Conservation (phyloP, 2,888 invertebrate species). For the Ophion ventricosus region DNA sequence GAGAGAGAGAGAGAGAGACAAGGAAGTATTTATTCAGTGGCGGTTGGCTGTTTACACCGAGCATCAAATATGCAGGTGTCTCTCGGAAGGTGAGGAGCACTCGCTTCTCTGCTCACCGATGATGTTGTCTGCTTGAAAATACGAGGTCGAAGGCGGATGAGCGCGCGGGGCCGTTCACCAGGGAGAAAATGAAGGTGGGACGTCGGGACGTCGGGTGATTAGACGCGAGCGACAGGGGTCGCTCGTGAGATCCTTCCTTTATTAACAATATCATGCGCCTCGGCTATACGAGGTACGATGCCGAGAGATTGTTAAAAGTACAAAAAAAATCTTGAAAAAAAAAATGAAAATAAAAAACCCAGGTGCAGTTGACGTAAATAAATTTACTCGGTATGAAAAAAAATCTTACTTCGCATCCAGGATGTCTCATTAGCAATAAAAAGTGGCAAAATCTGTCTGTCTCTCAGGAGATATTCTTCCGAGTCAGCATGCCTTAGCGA, state of each 20-base stretch:
- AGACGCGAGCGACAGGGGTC: constrained; percentile 78
- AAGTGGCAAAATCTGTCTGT: too few relatives aligned
- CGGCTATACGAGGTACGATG: constrained; percentile 31
- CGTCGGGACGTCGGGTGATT: constrained; percentile 77
- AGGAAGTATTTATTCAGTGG: constrained; percentile 78
- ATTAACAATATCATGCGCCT: constrained; percentile 78
- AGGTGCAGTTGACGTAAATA: constrained; percentile 24
- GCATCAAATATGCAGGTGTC: constrained; percentile 82
- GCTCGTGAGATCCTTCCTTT: constrained; percentile 77
- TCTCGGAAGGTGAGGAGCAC: constrained; percentile 69
- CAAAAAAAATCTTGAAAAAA: constrained; percentile 31
- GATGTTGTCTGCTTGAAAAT: constrained; percentile 62
- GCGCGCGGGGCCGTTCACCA: constrained; percentile 68
- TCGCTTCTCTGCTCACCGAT: constrained; percentile 29
- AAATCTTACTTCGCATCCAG: background rate
- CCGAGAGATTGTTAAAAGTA: constrained; percentile 12
- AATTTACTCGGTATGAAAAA: background rate
- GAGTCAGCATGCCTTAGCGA: background rate
- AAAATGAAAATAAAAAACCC: constrained; percentile 15
- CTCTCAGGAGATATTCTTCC: too few relatives aligned
- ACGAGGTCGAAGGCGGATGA: constrained; percentile 62
- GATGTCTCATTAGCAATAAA: background rate
- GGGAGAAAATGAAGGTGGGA: constrained; percentile 66
- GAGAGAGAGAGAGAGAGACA: constrained; percentile 62
- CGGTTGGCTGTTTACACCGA: constrained; percentile 78